Evolutionary conservation across 2,888 invertebrate species (phyloP), one percentile per base, ranked within the genome.

Genomic region (Sepiola atlantica): DNA sequence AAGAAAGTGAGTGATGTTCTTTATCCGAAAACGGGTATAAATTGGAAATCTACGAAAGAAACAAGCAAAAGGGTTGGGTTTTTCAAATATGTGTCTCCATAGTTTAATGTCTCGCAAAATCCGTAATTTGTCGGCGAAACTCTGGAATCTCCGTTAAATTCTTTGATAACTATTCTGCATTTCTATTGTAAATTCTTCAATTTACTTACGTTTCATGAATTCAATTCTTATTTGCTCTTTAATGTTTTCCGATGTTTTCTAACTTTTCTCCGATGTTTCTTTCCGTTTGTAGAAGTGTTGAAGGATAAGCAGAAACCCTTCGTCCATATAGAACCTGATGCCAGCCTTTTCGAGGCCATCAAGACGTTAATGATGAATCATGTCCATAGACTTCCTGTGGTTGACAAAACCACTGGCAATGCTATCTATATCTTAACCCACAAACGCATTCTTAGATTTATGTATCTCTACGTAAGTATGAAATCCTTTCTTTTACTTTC

Each of bases 351-450:
- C 94, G 99, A 99, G 97, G 99, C 99, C 95, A 99, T 99, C 96
- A 98, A 98, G 97, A 98, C 98, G 96, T 98, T 99, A 96, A 98
- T 99, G 96, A 98, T 98, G 97, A 99, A 99, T 97, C 98, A 99
- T 97, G 99, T 99, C 97, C 99, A 99, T 98, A 98, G 99, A 97
- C 98, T 99, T 97, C 99, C 99, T 96, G 99, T 99, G 96, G 99
- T 99, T 97, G 99, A 99, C 98, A 98, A 98, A 94, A 98, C 98
- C 95, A 99, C 99, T 90, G 99, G 99, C 97, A 99, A 99, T 97
- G 99, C 99, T 96, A 98, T 99, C 96, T 99, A 99, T 98, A 99
- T 99, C 97, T 98, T 99, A 96, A 99, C 99, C 94, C 99, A 99
- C 98, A 99, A 99, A 98, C 98, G 99, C 97, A 99, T 99, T 97